These are phyloP conservation scores for Bombus consobrinus DNA, from an alignment of 1,140 invertebrate species.

Conservation along the genomic window DNA sequence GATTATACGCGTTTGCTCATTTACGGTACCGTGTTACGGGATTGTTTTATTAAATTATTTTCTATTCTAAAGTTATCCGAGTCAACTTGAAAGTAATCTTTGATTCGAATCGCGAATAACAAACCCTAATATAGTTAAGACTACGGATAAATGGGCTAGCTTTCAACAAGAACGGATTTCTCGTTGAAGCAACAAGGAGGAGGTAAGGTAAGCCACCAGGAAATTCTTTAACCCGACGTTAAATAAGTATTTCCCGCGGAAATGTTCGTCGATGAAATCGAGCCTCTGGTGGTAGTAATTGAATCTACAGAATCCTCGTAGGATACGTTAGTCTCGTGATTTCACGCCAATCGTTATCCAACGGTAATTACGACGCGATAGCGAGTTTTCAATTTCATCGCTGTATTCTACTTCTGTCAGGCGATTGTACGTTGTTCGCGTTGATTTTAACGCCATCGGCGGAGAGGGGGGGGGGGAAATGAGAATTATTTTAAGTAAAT, in stretches of 20 bases:
- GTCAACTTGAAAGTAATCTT: neutral
- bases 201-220: too few species aligned
- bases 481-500: too few species aligned
- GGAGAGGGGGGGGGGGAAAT: too few species aligned
- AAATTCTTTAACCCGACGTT: too few species aligned
- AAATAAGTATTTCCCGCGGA: slow-evolving; percentile 2
- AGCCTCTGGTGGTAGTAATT: neutral
- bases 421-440: neutral
- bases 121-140: neutral
- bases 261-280: neutral
- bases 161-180: neutral
- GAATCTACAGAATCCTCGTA: neutral
- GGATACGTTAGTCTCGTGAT: neutral
- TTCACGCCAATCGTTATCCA: neutral
- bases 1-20: neutral
- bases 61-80: too few species aligned
- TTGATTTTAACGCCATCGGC: too few species aligned
- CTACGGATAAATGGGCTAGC: neutral
- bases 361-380: neutral
- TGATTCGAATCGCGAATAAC: neutral
- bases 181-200: too few species aligned
- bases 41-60: neutral
- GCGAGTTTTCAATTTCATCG: neutral
- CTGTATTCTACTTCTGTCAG: neutral
- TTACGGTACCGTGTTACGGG: neutral